Conservation (phyloP, 2,797 vertebrate genomes). For the Lagorchestes hirsutus region DNA sequence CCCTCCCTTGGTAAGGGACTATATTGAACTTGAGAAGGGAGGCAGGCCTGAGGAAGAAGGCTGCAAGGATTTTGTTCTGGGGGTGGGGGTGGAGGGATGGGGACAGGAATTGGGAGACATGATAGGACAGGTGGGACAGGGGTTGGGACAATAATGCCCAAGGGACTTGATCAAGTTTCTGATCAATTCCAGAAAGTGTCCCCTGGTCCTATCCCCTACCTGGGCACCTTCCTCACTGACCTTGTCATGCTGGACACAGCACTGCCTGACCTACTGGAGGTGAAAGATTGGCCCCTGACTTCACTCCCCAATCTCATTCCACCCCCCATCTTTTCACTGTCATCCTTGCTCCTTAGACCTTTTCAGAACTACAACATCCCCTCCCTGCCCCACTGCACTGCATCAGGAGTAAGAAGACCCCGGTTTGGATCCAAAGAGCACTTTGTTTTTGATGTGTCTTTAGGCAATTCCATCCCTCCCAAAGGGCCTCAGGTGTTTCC, state of each 20-base stretch:
- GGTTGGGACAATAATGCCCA: background rate
- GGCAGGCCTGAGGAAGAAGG: background rate
- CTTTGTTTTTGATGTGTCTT: background rate
- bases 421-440: background rate
- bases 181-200: constrained; percentile 84
- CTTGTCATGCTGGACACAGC: constrained; percentile 96
- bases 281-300: constrained; percentile 76
- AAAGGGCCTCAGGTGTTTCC: background rate
- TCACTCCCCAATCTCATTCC: constrained; percentile 32
- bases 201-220: constrained; percentile 90
- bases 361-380: background rate
- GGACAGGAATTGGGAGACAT: background rate
- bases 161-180: constrained; percentile 51
- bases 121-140: background rate
- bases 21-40: background rate
- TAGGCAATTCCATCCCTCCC: background rate
- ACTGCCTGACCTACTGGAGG: constrained; percentile 91
- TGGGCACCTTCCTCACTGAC: constrained; percentile 93
- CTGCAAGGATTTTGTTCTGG: background rate
- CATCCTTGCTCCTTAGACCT: background rate
- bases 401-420: background rate
- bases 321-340: background rate
- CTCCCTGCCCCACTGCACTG: background rate
- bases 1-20: constrained; percentile 46
- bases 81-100: background rate